Evolutionary conservation across 2,888 invertebrate species (phyloP).

Genomic region (Ephialtes manifestator): DNA sequence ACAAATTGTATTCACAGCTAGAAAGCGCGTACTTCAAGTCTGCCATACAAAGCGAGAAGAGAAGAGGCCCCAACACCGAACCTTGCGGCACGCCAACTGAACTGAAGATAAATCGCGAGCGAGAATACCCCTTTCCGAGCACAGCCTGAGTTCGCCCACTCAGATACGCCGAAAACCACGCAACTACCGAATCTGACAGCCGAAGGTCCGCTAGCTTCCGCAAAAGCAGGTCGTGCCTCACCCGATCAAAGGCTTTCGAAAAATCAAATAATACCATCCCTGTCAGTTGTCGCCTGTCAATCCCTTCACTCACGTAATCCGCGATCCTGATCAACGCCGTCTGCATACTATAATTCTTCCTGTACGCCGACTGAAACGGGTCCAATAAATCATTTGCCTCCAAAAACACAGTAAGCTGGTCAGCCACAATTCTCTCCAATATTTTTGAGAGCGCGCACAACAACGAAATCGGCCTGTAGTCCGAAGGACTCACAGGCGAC

Average conservation of each 20-base stretch:
- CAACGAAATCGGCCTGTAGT: conserved; percentile 74
- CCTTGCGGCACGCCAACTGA: neutral
- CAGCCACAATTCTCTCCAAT: neutral
- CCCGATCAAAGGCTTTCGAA: neutral
- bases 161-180: conserved; percentile 11
- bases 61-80: neutral
- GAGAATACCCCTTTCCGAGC: neutral
- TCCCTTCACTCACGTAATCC: conserved; percentile 66
- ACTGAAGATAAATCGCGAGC: neutral
- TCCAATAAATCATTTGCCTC: conserved; percentile 71
- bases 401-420: conserved; percentile 69
- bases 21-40: neutral
- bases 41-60: neutral
- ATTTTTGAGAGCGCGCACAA: conserved; percentile 51
- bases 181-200: neutral
- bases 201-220: neutral
- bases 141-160: conserved; percentile 3
- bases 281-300: neutral
- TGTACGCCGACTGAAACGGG: conserved; percentile 74
- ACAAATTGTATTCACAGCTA: neutral
- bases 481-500: conserved; percentile 54
- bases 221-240: neutral
- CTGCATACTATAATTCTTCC: conserved; percentile 72
- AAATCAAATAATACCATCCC: conserved; percentile 32
- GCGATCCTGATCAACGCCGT: conserved; percentile 73